Evolutionary conservation across 64 coral and sea anemone genomes (phyloP).

Genomic region (Montipora foliosa): DNA sequence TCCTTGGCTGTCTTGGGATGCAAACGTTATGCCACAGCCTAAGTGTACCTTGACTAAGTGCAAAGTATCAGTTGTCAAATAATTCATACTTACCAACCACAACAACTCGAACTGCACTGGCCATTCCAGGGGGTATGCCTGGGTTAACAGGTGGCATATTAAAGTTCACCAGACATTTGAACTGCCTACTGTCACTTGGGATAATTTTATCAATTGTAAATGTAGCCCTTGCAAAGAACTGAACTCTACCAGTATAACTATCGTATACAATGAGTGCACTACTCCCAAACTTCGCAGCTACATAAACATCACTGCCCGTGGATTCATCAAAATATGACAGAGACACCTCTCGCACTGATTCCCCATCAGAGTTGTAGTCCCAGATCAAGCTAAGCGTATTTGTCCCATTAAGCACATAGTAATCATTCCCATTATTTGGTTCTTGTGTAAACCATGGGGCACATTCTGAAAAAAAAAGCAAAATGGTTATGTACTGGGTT

Average conservation of each 20-base stretch:
- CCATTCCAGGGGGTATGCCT: neutral
- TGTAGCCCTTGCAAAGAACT: neutral
- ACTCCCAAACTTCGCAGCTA: neutral
- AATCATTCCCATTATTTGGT: neutral
- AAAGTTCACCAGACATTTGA: neutral
- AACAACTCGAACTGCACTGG: neutral
- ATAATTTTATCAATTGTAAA: neutral
- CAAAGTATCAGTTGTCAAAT: too few relatives aligned
- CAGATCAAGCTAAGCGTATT: neutral
- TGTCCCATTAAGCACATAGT: neutral
- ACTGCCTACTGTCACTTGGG: neutral
- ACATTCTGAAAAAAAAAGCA: neutral
- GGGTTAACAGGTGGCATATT: neutral
- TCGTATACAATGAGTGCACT: neutral
- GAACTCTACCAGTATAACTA: neutral
- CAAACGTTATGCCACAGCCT: too few relatives aligned
- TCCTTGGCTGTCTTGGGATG: too few relatives aligned
- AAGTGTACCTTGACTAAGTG: too few relatives aligned
- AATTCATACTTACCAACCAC: conserved; percentile 65
- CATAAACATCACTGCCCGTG: neutral
- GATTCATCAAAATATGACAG: neutral
- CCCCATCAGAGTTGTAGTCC: neutral
- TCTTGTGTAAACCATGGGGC: neutral
- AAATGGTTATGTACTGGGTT: too few relatives aligned
- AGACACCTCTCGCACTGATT: neutral